These are phyloP conservation scores for Smutsia temminckii DNA, from an alignment of 2,797 vertebrate genomes.

Conservation along the genomic window DNA sequence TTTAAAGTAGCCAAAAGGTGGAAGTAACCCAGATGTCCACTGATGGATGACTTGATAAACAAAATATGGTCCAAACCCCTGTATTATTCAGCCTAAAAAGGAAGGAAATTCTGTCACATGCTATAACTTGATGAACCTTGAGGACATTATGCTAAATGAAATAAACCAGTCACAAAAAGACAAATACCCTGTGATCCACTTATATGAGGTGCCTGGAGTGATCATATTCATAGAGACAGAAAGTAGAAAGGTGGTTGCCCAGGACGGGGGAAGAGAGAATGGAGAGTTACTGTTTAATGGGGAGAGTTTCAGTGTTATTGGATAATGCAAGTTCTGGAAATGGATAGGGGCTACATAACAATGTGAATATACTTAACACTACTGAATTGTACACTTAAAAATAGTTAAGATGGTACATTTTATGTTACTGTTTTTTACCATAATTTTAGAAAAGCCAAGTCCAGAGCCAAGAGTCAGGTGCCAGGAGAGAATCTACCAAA, in stretches of 20 bases:
- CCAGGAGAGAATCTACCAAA: neutral
- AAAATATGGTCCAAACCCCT: neutral
- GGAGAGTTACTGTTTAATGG: neutral
- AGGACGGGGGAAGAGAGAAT: neutral
- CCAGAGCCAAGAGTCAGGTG: neutral
- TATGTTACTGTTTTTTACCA: neutral
- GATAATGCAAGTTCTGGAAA: neutral
- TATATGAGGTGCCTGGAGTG: neutral
- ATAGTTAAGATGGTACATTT: neutral
- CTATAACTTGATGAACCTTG: neutral
- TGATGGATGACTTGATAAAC: neutral
- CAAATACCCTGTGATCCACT: neutral
- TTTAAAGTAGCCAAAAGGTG: neutral
- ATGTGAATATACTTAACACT: neutral
- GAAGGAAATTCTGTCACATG: neutral
- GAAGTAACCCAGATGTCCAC: neutral
- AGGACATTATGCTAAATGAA: neutral
- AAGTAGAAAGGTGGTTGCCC: neutral
- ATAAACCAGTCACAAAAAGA: neutral
- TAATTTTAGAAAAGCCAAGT: neutral
- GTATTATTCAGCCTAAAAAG: neutral
- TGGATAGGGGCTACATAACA: neutral
- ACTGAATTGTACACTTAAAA: neutral
- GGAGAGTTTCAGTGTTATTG: neutral
- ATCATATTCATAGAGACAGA: neutral